Evolutionary conservation across 2,888 invertebrate genomes (phyloP).

Genomic region (Chloromyia formosa): DNA sequence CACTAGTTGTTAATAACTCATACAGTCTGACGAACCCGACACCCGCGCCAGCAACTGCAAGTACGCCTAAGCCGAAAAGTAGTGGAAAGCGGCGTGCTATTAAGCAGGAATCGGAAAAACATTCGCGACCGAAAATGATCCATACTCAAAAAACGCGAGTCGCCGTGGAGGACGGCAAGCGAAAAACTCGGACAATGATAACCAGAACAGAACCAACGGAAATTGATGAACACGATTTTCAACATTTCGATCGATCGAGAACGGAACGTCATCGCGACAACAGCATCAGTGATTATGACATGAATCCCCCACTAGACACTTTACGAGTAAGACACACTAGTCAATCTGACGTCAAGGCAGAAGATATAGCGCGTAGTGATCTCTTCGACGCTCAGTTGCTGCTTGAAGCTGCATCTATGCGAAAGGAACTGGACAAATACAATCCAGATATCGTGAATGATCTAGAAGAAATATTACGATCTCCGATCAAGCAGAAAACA

Average conservation of each 20-base stretch:
- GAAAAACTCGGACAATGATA: constrained; percentile 69
- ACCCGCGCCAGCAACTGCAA: constrained; percentile 51
- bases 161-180: constrained; percentile 67
- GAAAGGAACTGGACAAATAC: constrained; percentile 60
- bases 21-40: constrained; percentile 61
- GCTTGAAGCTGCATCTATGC: constrained; percentile 57
- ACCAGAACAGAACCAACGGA: constrained; percentile 57
- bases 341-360: constrained; percentile 56
- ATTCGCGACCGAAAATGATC: constrained; percentile 77
- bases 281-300: constrained; percentile 58
- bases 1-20: constrained; percentile 58
- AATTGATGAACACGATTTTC: constrained; percentile 50
- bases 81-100: constrained; percentile 52
- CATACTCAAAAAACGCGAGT: constrained; percentile 75
- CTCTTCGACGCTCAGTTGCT: constrained; percentile 60
- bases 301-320: constrained; percentile 56
- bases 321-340: constrained; percentile 52
- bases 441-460: constrained; percentile 62
- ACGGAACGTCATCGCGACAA: constrained; percentile 36
- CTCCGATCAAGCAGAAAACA: constrained; percentile 59
- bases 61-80: constrained; percentile 52
- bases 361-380: constrained; percentile 55
- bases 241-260: constrained; percentile 46
- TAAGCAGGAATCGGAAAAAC: constrained; percentile 53
- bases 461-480: constrained; percentile 62